Evolutionary conservation across 1,140 invertebrate genomes (phyloP).

Genomic region (Drosophila melanica): DNA sequence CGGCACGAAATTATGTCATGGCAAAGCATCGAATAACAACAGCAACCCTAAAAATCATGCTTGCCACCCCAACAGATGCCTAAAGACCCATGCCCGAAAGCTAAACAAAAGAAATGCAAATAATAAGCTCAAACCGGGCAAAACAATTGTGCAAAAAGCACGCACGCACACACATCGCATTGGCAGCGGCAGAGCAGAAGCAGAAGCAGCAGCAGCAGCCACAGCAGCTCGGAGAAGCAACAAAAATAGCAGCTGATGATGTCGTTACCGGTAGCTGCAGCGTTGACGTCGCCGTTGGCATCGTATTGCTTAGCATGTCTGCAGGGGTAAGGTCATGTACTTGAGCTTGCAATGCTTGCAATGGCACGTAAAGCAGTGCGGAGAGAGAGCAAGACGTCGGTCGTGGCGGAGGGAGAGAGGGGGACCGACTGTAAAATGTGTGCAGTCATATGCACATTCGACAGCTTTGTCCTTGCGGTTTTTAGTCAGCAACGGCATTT

Average conservation of each 20-base stretch:
- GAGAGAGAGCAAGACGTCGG: conserved; percentile 11
- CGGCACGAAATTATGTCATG: conserved; percentile 56
- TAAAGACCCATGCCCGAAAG: conserved; percentile 15
- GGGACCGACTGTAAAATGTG: conserved; percentile 1
- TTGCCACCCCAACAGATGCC: conserved; percentile 16
- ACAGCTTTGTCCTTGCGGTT: conserved; percentile 61
- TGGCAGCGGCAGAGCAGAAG: conserved; percentile 28
- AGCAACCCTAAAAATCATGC: conserved; percentile 44
- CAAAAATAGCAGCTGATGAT: conserved; percentile 1
- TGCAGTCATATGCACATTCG: conserved; percentile 43
- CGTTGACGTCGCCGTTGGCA: conserved; percentile 21
- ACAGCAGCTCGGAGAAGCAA: no score
- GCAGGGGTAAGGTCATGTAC: conserved; percentile 77
- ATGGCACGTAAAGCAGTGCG: conserved; percentile 54
- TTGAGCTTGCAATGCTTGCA: conserved; percentile 68
- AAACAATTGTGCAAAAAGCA: conserved; percentile 72
- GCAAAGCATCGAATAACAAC: conserved; percentile 26
- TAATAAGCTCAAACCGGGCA: conserved; percentile 41
- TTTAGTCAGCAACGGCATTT: conserved; percentile 38
- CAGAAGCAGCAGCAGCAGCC: no score
- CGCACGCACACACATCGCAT: conserved; percentile 58
- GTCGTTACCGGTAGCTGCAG: conserved; percentile 12
- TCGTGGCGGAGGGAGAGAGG: conserved; percentile 13
- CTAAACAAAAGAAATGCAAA: conserved; percentile 74
- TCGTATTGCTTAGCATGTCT: conserved; percentile 35